Evolutionary conservation across 1,140 invertebrate species (phyloP).

Genomic region (Lamellibrachia luymesi): DNA sequence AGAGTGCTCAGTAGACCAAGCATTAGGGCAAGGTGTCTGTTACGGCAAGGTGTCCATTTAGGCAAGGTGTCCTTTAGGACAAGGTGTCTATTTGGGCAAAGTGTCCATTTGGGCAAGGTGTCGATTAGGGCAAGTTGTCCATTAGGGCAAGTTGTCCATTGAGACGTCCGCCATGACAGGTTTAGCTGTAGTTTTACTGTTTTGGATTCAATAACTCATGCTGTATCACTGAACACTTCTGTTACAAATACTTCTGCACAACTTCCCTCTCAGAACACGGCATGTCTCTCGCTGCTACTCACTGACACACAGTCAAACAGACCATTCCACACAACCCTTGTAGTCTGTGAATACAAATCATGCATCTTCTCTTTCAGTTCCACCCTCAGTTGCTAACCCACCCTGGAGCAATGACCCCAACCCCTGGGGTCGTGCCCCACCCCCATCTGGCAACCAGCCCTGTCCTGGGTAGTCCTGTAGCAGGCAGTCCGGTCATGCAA

Average conservation of each 20-base stretch:
- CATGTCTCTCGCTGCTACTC: neutral
- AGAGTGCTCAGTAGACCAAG: neutral
- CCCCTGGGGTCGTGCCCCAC: constrained; percentile 54
- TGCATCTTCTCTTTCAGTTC: neutral
- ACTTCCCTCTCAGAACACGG: neutral
- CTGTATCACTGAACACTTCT: neutral
- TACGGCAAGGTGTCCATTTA: neutral
- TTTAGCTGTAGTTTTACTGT: neutral
- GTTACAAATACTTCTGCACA: neutral
- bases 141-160: neutral
- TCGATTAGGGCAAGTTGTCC: no score
- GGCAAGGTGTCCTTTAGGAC: no score
- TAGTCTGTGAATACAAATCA: neutral
- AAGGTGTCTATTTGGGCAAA: neutral
- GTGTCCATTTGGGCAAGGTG: neutral
- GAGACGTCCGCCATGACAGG: neutral
- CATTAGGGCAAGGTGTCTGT: no score
- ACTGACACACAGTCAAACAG: neutral
- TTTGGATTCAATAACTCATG: neutral
- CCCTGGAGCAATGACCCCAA: constrained; percentile 2
- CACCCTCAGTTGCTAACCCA: neutral
- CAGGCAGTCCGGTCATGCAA: neutral
- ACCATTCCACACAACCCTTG: neutral
- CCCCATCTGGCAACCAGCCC: constrained; percentile 49
- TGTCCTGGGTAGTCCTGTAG: constrained; percentile 13